Evolutionary conservation across 2,113 vertebrate species (phyloP), one percentile per base, ranked within the genome.

Genomic region (Neolamprologus sp.): DNA sequence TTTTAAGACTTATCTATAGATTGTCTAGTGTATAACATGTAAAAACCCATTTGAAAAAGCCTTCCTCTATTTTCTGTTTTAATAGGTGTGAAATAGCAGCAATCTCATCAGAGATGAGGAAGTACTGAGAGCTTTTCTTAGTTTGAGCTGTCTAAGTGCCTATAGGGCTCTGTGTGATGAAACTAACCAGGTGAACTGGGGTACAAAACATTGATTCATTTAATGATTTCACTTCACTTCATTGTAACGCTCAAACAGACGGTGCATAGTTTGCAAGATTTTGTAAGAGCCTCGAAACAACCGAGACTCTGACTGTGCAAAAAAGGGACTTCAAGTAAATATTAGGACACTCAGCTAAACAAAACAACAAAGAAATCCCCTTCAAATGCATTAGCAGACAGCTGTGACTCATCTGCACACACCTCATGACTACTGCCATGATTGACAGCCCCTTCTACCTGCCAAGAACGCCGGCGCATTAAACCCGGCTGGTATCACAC

Each of bases 391-490:
- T 85, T 51, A 85, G 42, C 28, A 8, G 58, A 68, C 40, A 57
- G 11, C 31, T 31, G 68, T 42, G 75, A 88, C 53, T 92, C 83
- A 89, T 94, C 87, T n/a, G 79, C 40, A 90, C 60, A 9, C 84
- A 68, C 45, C 78, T 81, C 87, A 45, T 17, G 35, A 42, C 87
- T 71, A 55, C 63, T 8, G 17, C 45, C 14, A 17, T 91, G 93
- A 94, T 26, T 89, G 93, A 92, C 91, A 89, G 84, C 57, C 21
- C 19, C 84, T 84, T 93, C 86, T 73, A 87, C 85, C 86, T 89
- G 86, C 90, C 88, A 89, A 89, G 65, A 90, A 68, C 40, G 28
- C 28, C 3, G 4, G n/a, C 21, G 83, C 37, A 9, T 81, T 82
- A 81, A 87, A 88, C 68, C 37, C 14, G 4, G 57, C 68, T 26